Evolutionary conservation across 2,113 vertebrate species (phyloP).

Genomic region (Pelmatolapia mariae): DNA sequence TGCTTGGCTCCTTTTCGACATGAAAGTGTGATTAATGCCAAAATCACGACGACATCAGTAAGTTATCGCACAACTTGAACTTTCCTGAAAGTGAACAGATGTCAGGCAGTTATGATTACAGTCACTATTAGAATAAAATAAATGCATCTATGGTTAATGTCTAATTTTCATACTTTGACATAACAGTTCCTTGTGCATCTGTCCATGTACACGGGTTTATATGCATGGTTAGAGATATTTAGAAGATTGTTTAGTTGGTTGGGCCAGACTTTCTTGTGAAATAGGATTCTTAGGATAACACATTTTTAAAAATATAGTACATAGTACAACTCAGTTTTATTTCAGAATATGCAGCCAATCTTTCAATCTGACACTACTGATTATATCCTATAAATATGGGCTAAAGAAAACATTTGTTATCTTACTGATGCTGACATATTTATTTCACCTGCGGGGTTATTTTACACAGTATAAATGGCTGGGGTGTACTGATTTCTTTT

Average conservation of each 20-base stretch:
- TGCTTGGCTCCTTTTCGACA: neutral
- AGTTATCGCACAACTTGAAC: neutral
- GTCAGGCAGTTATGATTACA: neutral
- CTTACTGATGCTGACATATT: neutral
- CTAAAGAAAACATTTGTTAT: neutral
- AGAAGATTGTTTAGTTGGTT: neutral
- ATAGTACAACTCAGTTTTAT: neutral
- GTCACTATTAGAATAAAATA: neutral
- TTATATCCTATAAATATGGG: neutral
- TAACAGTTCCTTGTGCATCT: neutral
- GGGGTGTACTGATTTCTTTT: neutral
- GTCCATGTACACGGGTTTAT: neutral
- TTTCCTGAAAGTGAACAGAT: neutral
- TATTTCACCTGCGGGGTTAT: fast-evolving
- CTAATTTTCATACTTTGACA: neutral
- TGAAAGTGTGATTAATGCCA: neutral
- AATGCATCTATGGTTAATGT: neutral
- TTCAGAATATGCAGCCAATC: neutral
- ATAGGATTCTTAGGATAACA: neutral
- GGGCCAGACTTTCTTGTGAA: neutral
- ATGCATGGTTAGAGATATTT: neutral
- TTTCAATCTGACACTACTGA: neutral
- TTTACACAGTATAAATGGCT: neutral
- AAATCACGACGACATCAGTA: neutral
- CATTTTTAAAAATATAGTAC: neutral